These are phyloP conservation scores for Sinelater perroti DNA, from an alignment of 2,888 invertebrate species.

Conservation along the genomic window DNA sequence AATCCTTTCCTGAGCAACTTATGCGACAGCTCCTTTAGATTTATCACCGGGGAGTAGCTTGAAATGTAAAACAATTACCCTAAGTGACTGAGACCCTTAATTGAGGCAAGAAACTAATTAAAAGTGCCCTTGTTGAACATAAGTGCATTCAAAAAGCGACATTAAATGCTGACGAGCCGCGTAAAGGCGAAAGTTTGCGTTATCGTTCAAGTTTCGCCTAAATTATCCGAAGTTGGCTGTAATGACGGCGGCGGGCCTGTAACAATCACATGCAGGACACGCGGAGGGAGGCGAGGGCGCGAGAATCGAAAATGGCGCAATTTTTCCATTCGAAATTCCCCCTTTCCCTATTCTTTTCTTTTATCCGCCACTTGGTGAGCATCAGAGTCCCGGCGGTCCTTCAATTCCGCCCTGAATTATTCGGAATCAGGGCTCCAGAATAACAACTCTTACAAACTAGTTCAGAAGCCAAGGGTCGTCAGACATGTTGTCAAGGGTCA, in stretches of 20 bases:
- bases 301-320: conserved; percentile 37
- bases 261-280: neutral
- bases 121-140: neutral
- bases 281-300: neutral
- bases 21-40: too few relatives aligned
- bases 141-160: conserved; percentile 7
- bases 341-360: conserved; percentile 36
- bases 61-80: conserved; percentile 1
- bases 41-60: too few relatives aligned
- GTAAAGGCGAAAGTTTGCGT: conserved; percentile 3
- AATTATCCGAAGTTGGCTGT: neutral
- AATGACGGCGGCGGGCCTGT: neutral
- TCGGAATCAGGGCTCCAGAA: conserved; percentile 44
- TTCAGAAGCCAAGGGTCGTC: conserved; percentile 36
- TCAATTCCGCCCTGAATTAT: conserved; percentile 43
- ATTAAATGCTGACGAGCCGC: conserved; percentile 1
- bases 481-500: conserved; percentile 31
- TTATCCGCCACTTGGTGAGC: conserved; percentile 42
- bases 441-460: conserved; percentile 40
- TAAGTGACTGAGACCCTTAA: conserved; percentile 4
- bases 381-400: conserved; percentile 39
- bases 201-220: conserved; percentile 7
- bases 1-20: too few relatives aligned
- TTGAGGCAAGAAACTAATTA: conserved; percentile 6
- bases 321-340: conserved; percentile 41